phyloP scores from a whole-genome alignment of 2,113 vertebrate species.

The Callionymus lyra region DNA sequence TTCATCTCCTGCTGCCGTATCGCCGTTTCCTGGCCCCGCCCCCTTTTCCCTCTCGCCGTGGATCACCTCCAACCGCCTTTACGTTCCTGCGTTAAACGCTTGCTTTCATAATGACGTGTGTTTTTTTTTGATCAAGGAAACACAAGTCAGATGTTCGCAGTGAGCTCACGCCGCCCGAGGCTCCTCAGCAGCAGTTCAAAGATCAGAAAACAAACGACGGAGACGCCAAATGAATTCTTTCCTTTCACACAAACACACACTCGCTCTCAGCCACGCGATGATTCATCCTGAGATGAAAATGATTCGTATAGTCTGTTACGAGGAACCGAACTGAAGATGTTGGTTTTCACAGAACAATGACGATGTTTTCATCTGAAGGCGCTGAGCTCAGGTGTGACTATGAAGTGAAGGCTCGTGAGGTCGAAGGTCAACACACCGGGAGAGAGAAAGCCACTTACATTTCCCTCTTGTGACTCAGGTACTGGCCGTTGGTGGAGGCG shows the following conservation, averaged over 20 bases:
- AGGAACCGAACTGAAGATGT: too few relatives aligned
- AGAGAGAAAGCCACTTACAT: conserved; percentile 66
- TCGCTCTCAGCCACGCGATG: conserved; percentile 17
- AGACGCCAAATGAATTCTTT: conserved; percentile 64
- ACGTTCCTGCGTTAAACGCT: conserved; percentile 38
- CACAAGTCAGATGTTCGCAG: conserved; percentile 61
- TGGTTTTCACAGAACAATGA: too few relatives aligned
- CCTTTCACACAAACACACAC: conserved; percentile 45
- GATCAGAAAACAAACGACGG: conserved; percentile 59
- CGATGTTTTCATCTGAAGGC: too few relatives aligned
- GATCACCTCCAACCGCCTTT: conserved; percentile 37
- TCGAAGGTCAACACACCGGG: neutral
- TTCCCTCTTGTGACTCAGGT: conserved; percentile 90
- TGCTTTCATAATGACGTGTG: conserved; percentile 55
- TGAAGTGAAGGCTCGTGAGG: neutral
- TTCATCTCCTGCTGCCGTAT: conserved; percentile 18
- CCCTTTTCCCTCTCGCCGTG: conserved; percentile 18
- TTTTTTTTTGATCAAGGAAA: conserved; percentile 57
- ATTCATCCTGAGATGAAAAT: conserved; percentile 15
- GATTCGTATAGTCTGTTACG: too few relatives aligned
- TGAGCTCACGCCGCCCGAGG: conserved; percentile 67
- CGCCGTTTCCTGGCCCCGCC: neutral
- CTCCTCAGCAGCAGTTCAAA: conserved; percentile 59
- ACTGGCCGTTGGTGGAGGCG: conserved; percentile 88
- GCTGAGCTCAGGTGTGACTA: too few relatives aligned